Evolutionary conservation across 2,113 vertebrate genomes (phyloP), one percentile per base, ranked within the genome.

Genomic region (Climacteris rufus): DNA sequence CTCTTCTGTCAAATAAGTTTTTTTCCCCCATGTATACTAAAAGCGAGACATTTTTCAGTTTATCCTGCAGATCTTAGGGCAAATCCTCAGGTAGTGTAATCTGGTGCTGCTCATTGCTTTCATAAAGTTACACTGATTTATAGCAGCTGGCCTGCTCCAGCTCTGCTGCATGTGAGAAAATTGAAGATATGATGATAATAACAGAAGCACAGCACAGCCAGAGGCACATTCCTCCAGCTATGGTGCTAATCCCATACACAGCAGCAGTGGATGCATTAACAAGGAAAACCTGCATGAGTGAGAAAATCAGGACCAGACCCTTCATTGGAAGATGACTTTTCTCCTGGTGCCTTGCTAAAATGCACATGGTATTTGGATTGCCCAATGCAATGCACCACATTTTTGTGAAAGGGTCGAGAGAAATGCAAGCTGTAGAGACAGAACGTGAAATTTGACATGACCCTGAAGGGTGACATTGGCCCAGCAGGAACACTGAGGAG

Each of bases 191-290:
- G 61, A 77, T 91, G 94, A 71, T 84, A 54, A 47, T 83, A 90
- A 66, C 89, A 94, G 89, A 47, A 86, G 64, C 3, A 4, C 22
- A 8, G 63, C 72, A 45, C 64, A 81, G 92, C 90, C 92, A 88
- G 75, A 72, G 87, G 92, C 93, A 78, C 82, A 83, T 96, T 96
- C 90, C 82, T 86, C 22, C 84, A 83, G 70, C 66, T 84, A 47
- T 3, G 0, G 86, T 83, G 93, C 60, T 87, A 96, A 94, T 94
- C 79, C 64, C 53, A 15, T 71, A 59, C 39, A 54, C 1, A 2
- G 84, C 63, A 83, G 53, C 1, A 0, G 23, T 42, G 56, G 35
- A 17, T 31, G 31, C 60, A 53, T 74, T 70, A 76, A 40, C 47
- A 28, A 88, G 23, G 50, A 88, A 83, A 71, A 44, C 25, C 74